Evolutionary conservation across 2,113 vertebrate genomes (phyloP).

Genomic region (Odocoileus hemionus): DNA sequence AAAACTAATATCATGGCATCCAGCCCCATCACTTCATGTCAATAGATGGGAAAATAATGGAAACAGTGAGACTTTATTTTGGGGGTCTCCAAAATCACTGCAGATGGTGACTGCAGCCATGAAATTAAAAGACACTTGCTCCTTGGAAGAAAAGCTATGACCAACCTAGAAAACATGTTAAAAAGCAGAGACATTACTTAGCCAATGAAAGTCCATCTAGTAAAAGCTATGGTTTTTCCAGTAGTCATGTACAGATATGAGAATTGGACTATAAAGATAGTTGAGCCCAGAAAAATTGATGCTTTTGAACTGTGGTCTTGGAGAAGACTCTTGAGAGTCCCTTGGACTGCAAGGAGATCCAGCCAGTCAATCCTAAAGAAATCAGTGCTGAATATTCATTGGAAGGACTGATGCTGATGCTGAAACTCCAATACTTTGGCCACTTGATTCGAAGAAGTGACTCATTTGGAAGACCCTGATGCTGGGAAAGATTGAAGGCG

Average conservation of each 20-base stretch:
- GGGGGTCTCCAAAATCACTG: neutral
- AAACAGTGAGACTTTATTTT: neutral
- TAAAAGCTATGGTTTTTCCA: neutral
- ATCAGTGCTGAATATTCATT: neutral
- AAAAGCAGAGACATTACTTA: neutral
- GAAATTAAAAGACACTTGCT: neutral
- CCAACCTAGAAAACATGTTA: neutral
- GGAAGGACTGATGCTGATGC: neutral
- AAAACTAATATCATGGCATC: neutral
- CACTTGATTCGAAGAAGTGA: neutral
- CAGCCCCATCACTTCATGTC: neutral
- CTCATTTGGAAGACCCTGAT: neutral
- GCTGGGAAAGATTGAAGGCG: neutral
- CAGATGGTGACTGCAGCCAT: neutral
- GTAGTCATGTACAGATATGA: neutral
- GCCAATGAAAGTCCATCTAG: neutral
- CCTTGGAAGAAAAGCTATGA: neutral
- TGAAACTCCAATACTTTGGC: neutral
- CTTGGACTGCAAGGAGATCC: neutral
- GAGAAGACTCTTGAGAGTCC: neutral
- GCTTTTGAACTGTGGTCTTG: neutral
- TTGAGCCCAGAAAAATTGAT: neutral
- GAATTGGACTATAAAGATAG: neutral
- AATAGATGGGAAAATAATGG: neutral
- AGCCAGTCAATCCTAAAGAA: neutral